Evolutionary conservation across 2,888 invertebrate species (phyloP).

Genomic region (Diadegma fenestrale): DNA sequence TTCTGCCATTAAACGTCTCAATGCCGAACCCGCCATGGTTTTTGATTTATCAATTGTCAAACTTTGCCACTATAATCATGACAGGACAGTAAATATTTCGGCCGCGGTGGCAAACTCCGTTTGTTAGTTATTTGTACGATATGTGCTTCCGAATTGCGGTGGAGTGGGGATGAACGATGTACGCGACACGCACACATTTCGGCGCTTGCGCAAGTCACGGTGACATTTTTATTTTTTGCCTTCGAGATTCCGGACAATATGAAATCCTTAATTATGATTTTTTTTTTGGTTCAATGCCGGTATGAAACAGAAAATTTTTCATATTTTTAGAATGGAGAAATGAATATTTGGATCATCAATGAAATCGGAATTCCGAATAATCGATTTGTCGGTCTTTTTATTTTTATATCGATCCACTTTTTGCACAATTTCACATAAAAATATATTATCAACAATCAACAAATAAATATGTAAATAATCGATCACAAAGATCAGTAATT

Average conservation of each 20-base stretch:
- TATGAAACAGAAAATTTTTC: neutral
- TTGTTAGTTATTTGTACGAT: conserved; percentile 4
- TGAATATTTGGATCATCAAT: neutral
- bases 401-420: neutral
- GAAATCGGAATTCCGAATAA: neutral
- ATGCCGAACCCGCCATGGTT: conserved; percentile 93
- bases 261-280: neutral
- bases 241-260: neutral
- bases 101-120: conserved; percentile 50
- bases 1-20: conserved; percentile 94
- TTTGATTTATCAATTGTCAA: conserved; percentile 42
- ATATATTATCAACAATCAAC: neutral
- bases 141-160: neutral
- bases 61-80: conserved; percentile 57
- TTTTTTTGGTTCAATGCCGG: neutral
- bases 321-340: neutral
- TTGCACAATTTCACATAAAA: neutral
- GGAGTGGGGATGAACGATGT: neutral
- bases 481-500: neutral
- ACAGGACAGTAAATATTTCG: conserved; percentile 54
- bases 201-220: conserved; percentile 50
- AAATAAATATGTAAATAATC: neutral
- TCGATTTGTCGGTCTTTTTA: neutral
- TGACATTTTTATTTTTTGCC: conserved; percentile 11
- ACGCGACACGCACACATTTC: neutral